Percentiles rank a stretch among this genome's conserved stretches.
phyloP scores from a whole-genome alignment of 2,888 invertebrate species.

The Philhelius pedissequus region DNA sequence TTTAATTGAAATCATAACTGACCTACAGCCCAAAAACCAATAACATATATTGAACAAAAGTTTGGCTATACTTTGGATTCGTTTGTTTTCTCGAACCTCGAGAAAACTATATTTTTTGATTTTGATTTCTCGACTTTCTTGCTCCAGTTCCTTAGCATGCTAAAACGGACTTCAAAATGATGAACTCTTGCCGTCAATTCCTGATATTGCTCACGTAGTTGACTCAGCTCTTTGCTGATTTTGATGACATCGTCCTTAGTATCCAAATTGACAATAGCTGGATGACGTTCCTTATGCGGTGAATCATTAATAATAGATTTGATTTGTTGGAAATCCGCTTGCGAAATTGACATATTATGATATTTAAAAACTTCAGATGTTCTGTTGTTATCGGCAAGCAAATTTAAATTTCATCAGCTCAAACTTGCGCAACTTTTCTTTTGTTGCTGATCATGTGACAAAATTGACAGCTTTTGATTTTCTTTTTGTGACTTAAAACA shows the following conservation, averaged over 20 bases:
- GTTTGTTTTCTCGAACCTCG: too few species aligned
- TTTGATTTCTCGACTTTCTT: too few species aligned
- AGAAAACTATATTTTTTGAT: too few species aligned
- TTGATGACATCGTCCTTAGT: background rate
- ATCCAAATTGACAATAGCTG: background rate
- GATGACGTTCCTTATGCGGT: background rate
- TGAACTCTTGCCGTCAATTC: background rate
- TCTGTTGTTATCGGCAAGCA: background rate
- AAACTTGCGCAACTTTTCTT: background rate
- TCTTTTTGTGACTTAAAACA: background rate
- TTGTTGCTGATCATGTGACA: conserved; percentile 8
- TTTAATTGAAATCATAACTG: too few species aligned
- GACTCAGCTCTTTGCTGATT: background rate
- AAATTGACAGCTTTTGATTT: background rate
- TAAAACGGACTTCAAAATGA: background rate
- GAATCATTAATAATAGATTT: background rate
- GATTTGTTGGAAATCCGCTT: background rate
- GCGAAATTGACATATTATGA: background rate
- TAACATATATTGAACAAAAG: too few species aligned
- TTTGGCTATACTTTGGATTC: background rate
- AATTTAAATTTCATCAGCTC: background rate
- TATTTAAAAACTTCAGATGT: background rate
- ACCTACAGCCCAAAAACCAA: too few species aligned
- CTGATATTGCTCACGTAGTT: background rate
- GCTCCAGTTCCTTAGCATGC: background rate